phyloP scores from a whole-genome alignment of 1,140 invertebrate species.

The Meloidogyne floridensis region DNA sequence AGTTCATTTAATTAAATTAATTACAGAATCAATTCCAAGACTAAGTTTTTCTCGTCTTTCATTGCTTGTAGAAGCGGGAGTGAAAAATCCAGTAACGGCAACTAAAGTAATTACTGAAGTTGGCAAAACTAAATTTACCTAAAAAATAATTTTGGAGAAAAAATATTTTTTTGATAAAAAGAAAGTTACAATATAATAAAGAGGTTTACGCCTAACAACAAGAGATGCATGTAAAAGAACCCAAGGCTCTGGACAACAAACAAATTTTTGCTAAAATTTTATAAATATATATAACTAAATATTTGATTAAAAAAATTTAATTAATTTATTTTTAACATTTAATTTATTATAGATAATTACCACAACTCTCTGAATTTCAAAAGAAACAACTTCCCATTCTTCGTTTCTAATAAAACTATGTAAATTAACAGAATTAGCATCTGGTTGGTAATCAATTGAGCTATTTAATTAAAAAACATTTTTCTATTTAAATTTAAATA shows the following conservation, averaged over 20 bases:
- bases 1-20: not conserved
- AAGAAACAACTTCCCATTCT: slow-evolving; percentile 65
- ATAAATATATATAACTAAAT: too few species aligned
- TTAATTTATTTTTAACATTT: slow-evolving; percentile 22
- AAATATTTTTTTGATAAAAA: not conserved
- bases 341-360: slow-evolving; percentile 20
- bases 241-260: slow-evolving; percentile 64
- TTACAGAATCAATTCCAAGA: slow-evolving; percentile 61
- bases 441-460: slow-evolving; percentile 61
- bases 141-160: slow-evolving; percentile 35
- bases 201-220: slow-evolving; percentile 60
- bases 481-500: too few species aligned
- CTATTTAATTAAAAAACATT: slow-evolving; percentile 27
- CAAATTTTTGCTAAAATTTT: slow-evolving; percentile 54
- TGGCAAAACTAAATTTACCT: slow-evolving; percentile 61
- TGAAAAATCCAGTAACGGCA: slow-evolving; percentile 66
- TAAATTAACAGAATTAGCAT: slow-evolving; percentile 61
- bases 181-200: slow-evolving; percentile 60
- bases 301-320: not conserved
- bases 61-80: slow-evolving; percentile 64
- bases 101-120: slow-evolving; percentile 64
- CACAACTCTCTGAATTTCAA: slow-evolving; percentile 59
- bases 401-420: slow-evolving; percentile 65
- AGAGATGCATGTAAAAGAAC: slow-evolving; percentile 61
- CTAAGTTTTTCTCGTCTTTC: slow-evolving; percentile 62